phyloP scores from a whole-genome alignment of 2,888 invertebrate genomes.

The Drosophila neoperkinsi region DNA sequence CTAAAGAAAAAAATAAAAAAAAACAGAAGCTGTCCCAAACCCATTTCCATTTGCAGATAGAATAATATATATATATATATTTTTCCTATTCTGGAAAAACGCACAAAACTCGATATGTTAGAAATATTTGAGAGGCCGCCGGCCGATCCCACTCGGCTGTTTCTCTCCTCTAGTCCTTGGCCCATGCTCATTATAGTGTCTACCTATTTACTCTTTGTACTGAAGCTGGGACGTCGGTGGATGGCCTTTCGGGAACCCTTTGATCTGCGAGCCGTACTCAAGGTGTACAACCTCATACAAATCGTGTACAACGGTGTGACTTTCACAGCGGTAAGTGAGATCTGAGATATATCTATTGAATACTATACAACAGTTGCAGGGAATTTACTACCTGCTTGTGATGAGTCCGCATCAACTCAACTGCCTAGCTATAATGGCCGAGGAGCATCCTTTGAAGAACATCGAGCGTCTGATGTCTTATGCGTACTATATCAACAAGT shows the following conservation, averaged over 20 bases:
- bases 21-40: too few species aligned
- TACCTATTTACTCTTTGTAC: constrained; percentile 46
- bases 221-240: constrained; percentile 45
- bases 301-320: constrained; percentile 39
- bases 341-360: not conserved
- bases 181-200: constrained; percentile 36
- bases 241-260: constrained; percentile 46
- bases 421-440: constrained; percentile 25
- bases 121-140: constrained; percentile 21
- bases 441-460: constrained; percentile 43
- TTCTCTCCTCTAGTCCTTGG: constrained; percentile 36
- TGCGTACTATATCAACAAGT: constrained; percentile 61
- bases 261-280: constrained; percentile 35
- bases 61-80: not conserved
- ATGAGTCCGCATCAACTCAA: constrained; percentile 7
- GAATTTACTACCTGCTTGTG: constrained; percentile 8
- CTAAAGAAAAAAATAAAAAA: not conserved
- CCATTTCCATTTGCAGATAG: not conserved
- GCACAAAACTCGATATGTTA: constrained; percentile 26
- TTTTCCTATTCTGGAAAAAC: not conserved
- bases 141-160: constrained; percentile 39
- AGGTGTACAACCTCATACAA: constrained; percentile 48
- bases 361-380: constrained; percentile 19
- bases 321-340: constrained; percentile 34
- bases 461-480: constrained; percentile 54